Evolutionary conservation across 1,140 invertebrate species (phyloP), one percentile per base, ranked within the genome.

Genomic region (Drusus annulatus): DNA sequence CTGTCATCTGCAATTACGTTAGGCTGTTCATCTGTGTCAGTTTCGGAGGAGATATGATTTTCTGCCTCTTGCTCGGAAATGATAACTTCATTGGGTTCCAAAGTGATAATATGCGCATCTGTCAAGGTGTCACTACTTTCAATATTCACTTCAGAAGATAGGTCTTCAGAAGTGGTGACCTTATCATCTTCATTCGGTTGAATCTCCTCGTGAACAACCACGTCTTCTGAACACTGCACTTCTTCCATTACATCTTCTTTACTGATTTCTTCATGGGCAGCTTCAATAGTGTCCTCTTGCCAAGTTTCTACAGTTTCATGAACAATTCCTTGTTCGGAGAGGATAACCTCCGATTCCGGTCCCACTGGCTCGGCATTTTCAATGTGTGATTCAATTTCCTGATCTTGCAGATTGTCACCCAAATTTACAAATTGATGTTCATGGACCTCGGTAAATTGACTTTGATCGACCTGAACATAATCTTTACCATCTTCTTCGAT

Each of bases 401-500:
- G 82, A 5, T 78, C 15, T 25, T 71, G 19, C 5, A 19, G 17
- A n/a, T 23, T 36, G 8, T 54, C 69, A 28, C 16, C 52, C 36
- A 45, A 45, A 45, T 45, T 45, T 45, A 45, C 36, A 68, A 52
- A 54, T 21, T 60, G n/a, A n/a, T 63, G n/a, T 45, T 56, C 62
- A 16, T n/a, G 6, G n/a, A 5, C 68, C 23, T 63, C 75, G 36
- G 74, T 56, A 58, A 65, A 80, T 56, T 82, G 78, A 31, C 56
- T 69, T 45, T 65, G 84, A 56, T 74, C 51, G 1, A 36, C 84
- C 16, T 81, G 75, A 50, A 83, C 56, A 68, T 84, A 92, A 84
- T 91, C 89, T 77, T 90, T 91, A 82, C 88, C 87, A 65, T 89
- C 89, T 62, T 89, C 88, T 84, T 91, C 89, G 28, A 91, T 87